Evolutionary conservation across 2,797 vertebrate species (phyloP), one percentile per base, ranked within the genome.

Genomic region (Rousettus madagascariensis): DNA sequence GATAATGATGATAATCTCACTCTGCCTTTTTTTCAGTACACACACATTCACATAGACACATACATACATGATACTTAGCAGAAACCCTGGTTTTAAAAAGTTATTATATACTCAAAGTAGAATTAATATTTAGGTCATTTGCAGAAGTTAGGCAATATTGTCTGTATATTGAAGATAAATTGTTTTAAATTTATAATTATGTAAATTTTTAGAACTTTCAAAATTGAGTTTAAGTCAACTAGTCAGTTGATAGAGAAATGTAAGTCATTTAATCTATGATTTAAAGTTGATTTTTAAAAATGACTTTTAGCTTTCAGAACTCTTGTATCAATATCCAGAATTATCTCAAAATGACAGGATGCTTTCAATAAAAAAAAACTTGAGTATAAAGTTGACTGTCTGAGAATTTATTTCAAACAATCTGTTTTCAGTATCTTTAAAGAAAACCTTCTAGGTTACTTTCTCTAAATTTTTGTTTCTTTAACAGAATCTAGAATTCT

Each of bases 401-500:
- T 77, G 69, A 63, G 92, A 82, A 15, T 91, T 95, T 33, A 86
- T 68, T 87, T 66, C 38, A 78, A 77, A 65, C 15, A 30, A 6
- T 66, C 28, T 83, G 46, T 19, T 83, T 90, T 91, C 28, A 89
- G 24, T 74, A 69, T 77, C 28, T 69, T 75, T 55, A 84, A 91
- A 82, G n/a, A 57, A 82, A 59, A 43, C 10, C 43, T 95, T 95
- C 93, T 96, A 95, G 94, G 86, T 95, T 88, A 71, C 30, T 85
- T 46, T 41, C 43, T 86, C 69, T 92, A 86, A 90, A 86, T 85
- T 91, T 85, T 13, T 86, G 17, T 95, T 85, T n/a, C 84, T 96
- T 97, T 95, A 57, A 92, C 38, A 95, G 83, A 49, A 15, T 86
- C 95, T 91, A 92, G 93, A 95, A 97, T 65, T 65, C 93, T 91